Base-by-base conservation (phyloP, 2,113 vertebrate species). In the Bufo gargarizans region DNA sequence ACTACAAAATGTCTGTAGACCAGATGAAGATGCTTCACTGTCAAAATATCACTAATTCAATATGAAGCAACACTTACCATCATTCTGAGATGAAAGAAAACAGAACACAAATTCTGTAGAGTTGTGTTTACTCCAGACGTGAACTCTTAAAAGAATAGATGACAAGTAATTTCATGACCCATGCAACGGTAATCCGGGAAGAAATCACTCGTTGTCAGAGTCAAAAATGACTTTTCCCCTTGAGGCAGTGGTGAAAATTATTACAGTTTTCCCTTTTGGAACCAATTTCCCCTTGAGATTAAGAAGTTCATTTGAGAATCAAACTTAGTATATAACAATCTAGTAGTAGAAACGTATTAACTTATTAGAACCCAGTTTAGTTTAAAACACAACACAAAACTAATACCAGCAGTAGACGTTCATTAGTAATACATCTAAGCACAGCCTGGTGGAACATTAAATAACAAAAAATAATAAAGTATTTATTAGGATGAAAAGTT, bases 211-310 rank as follows among this genome's bases (percentile, higher is more conserved):
- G 50, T 10, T 80, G 53, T 33, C 33, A 55, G 53, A 59, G n/a
- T 43, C 12, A 80, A 22, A 80, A 80, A 80, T 80, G 0, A 80
- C 55, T 58, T 80, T 56, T 6, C 77, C 77, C 77, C 77, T 59
- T 33, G 77, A 80, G 77, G 77, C 53, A 80, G 22, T 33, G 22
- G 77, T 59, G 77, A 80, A 59, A 80, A 80, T 80, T 56, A 55
- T 80, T 80, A 20, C 9, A 2, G 67, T 33, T 77, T 76, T 76
- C 49, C 43, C 71, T 74, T 19, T 79, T 80, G 55, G 55, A 58
- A 80, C 10, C 3, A 14, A 50, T 13, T 80, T 80, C 11, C 55
- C 43, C 33, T 56, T 3, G 77, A 80, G 55, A n/a, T 14, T 22
- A 80, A 33, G 17, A 80, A 43, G 59, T 8, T 43, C n/a, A 16